Base-by-base conservation (phyloP, 2,797 vertebrate genomes). In the Sandelia bainsii region DNA sequence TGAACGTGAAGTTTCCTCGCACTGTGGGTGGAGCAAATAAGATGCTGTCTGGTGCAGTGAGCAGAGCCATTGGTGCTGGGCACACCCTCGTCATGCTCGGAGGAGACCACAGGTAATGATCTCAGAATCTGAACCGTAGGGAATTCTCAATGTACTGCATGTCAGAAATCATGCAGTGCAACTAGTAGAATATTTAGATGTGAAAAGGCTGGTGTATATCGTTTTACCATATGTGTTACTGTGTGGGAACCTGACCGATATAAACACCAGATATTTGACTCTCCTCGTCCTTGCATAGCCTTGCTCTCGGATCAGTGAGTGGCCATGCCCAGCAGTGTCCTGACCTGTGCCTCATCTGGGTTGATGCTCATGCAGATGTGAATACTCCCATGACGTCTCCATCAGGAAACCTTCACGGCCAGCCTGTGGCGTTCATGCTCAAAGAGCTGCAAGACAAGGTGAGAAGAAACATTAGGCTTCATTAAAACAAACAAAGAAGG, bases 391-490 rank as follows among this genome's bases (percentile, higher is more conserved):
- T 96, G 78, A 97, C 96, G 14, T 97, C 96, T 27, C 93, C 91
- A 4, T 96, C 98, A 49, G 98, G 98, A 82, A 99, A 93, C 90
- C 96, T 99, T 45, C 98, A 99, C 2, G 98, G 98, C 20, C 98
- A 97, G 78, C 96, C 98, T 3, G 93, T 99, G 64, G 95, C 98
- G 0, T 99, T 99, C 90, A 96, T 99, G 77, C 93, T 99, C 52
- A 96, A 95, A 91, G 97, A 99, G 85, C 95, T 99, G 82, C 96
- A 95, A 74, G 93, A 97, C 87, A 99, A 99, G 96, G 98, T 99
- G 86, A 88, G 77, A 79, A 57, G 44, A 42, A 22, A 11, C 1
- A 8, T 34, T 1, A 14, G 6, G n/a, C 10, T 22, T 39, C 29
- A 23, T 12, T 20, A 19, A 48, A 69, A 34, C 17, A 27, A 27